Percentiles rank a stretch among this genome's conserved stretches.
Evolutionary conservation across 2,113 vertebrate genomes (phyloP).

Genomic region (Solea solea): DNA sequence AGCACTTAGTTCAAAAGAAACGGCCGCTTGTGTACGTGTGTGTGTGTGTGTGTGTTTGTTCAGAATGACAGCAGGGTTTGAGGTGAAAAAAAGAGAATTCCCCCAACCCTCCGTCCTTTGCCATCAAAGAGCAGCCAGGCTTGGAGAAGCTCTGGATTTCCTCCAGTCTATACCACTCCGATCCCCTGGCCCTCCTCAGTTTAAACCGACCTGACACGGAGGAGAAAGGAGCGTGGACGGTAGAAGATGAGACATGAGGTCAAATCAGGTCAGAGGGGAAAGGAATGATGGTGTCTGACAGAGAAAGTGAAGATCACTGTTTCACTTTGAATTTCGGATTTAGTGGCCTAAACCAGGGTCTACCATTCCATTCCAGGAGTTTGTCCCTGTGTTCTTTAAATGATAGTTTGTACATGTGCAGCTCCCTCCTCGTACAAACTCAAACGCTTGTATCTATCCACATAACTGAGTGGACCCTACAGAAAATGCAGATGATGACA

Average conservation of each 20-base stretch:
- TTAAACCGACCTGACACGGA: slow-evolving; percentile 72
- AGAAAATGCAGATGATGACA: too few relatives aligned
- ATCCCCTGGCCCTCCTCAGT: slow-evolving; percentile 46
- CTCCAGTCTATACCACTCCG: slow-evolving; percentile 12
- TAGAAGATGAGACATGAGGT: slow-evolving; percentile 51
- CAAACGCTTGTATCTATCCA: too few relatives aligned
- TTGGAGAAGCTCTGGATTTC: slow-evolving; percentile 71
- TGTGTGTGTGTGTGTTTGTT: slow-evolving; percentile 46
- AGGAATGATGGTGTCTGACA: background rate
- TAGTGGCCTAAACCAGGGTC: background rate
- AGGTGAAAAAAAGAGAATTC: slow-evolving; percentile 38
- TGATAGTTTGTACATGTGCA: too few relatives aligned
- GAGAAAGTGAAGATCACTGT: slow-evolving; percentile 11
- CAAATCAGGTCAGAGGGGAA: slow-evolving; percentile 14
- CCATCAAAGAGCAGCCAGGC: slow-evolving; percentile 79
- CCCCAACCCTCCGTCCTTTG: slow-evolving; percentile 23
- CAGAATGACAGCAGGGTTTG: slow-evolving; percentile 64
- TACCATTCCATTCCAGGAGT: too few relatives aligned
- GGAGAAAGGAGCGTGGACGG: slow-evolving; percentile 18
- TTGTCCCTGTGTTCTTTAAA: slow-evolving; percentile 4
- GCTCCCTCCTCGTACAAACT: too few relatives aligned
- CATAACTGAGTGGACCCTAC: too few relatives aligned
- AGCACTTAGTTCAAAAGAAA: slow-evolving; percentile 80
- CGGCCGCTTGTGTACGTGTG: slow-evolving; percentile 61
- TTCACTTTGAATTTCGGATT: slow-evolving; percentile 8